Conservation (phyloP, 2,888 invertebrate species). For the Catocala sponsa region DNA sequence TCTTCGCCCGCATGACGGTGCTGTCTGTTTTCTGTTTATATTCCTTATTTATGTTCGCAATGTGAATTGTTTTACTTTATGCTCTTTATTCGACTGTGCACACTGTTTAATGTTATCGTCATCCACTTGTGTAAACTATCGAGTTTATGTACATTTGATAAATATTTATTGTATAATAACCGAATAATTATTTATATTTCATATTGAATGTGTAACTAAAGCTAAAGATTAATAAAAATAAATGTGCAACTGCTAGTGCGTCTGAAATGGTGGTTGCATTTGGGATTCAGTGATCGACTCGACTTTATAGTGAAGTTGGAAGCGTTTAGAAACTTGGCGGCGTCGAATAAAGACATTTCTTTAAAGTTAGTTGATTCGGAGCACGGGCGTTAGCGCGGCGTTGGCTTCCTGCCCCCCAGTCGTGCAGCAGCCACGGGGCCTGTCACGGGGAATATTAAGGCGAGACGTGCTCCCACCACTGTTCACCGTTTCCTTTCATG, state of each 20-base stretch:
- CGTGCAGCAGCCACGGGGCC: constrained; percentile 33
- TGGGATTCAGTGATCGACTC: constrained; percentile 21
- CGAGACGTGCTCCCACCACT: constrained; percentile 42
- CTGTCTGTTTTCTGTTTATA: constrained; percentile 41
- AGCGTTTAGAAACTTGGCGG: constrained; percentile 43
- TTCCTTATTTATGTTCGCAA: constrained; percentile 39
- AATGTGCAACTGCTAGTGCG: not conserved
- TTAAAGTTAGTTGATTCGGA: constrained; percentile 53
- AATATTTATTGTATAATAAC: too few relatives aligned
- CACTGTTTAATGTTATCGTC: constrained; percentile 46
- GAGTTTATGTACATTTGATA: constrained; percentile 10
- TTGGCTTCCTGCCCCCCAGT: not conserved
- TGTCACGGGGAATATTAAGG: constrained; percentile 52
- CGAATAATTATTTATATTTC: too few relatives aligned
- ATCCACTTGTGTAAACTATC: constrained; percentile 21
- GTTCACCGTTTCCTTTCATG: constrained; percentile 41
- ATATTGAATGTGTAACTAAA: constrained; percentile 13
- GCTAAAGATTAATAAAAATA: constrained; percentile 1
- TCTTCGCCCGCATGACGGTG: constrained; percentile 51
- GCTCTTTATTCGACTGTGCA: constrained; percentile 25
- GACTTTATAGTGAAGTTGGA: constrained; percentile 33
- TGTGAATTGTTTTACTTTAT: constrained; percentile 41
- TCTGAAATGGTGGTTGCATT: constrained; percentile 11
- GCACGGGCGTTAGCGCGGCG: constrained; percentile 42
- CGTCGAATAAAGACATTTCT: constrained; percentile 52